Base-by-base conservation (phyloP, 2,113 vertebrate species). In the Seriola rivoliana region DNA sequence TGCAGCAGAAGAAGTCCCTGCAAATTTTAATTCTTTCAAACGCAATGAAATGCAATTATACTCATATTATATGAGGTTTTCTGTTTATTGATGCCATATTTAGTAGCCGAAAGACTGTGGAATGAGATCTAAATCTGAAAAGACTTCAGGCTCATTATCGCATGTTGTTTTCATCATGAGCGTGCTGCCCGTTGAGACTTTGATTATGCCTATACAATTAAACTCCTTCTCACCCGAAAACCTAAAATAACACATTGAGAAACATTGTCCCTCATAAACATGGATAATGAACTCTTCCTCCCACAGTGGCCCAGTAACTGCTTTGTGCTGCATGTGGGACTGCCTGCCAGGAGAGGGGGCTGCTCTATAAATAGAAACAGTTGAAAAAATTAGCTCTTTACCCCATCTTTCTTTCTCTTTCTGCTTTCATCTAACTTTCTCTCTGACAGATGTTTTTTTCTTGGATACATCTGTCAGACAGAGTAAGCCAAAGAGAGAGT, bases 311-410 rank as follows among this genome's bases (percentile, higher is more conserved):
- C 38, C 58, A 71, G 52, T 79, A 66, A 85, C 71, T 62, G 21
- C 60, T 65, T 57, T 69, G 17, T 38, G 32, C 64, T 91, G 93
- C 58, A 74, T 62, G 44, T 83, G 55, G 29, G n/a, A 14, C 1
- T 50, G 79, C 73, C 85, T 73, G 66, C 91, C 93, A 90, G 73
- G n/a, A 93, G 93, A 86, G 92, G 91, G 91, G 44, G 91, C 91
- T 92, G 85, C 85, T 82, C 85, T 89, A 85, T 85, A 78, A 87
- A 91, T 87, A 90, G 82, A 77, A 46, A 34, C 36, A 0, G 46
- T 42, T 65, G 4, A 25, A 71, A 70, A 80, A 78, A 7, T 2
- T 2, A 25, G 23, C 48, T 64, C 40, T 4, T 21, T 2, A 32
- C 0, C 17, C 2, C 64, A 36, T 62, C 12, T 70, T 29, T 64